These are phyloP conservation scores for Belgica antarctica DNA, from an alignment of 2,888 invertebrate species.

Conservation along the genomic window DNA sequence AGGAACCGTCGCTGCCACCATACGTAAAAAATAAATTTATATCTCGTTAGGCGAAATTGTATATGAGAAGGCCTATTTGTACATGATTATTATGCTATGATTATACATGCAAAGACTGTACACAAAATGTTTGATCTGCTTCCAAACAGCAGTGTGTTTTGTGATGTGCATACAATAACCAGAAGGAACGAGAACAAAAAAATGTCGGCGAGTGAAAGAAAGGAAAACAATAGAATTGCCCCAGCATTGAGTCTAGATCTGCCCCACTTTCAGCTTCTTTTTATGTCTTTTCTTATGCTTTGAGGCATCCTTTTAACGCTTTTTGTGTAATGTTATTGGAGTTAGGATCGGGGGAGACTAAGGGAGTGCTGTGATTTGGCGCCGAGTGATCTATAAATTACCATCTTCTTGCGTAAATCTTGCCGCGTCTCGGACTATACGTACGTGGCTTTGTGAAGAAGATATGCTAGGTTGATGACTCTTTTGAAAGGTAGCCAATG, in stretches of 20 bases:
- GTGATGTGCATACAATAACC: slow-evolving; percentile 11
- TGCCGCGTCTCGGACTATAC: too few species aligned
- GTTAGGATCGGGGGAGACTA: neutral
- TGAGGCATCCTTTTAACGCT: slow-evolving; percentile 15
- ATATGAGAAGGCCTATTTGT: slow-evolving; percentile 20
- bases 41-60: neutral
- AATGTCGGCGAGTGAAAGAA: too few species aligned
- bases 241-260: too few species aligned
- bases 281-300: neutral
- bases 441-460: neutral
- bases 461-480: slow-evolving; percentile 6
- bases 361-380: neutral
- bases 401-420: neutral
- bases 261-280: neutral
- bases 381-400: neutral
- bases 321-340: slow-evolving; percentile 6
- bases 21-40: neutral
- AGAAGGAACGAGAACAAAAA: neutral
- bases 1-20: neutral
- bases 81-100: slow-evolving; percentile 28
- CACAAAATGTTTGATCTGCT: slow-evolving; percentile 31
- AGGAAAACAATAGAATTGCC: slow-evolving; percentile 8
- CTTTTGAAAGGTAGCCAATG: neutral
- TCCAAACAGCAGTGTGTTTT: slow-evolving; percentile 7
- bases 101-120: slow-evolving; percentile 13